Evolutionary conservation across 1,140 invertebrate species (phyloP).

Genomic region (Sesamia nonagrioides): DNA sequence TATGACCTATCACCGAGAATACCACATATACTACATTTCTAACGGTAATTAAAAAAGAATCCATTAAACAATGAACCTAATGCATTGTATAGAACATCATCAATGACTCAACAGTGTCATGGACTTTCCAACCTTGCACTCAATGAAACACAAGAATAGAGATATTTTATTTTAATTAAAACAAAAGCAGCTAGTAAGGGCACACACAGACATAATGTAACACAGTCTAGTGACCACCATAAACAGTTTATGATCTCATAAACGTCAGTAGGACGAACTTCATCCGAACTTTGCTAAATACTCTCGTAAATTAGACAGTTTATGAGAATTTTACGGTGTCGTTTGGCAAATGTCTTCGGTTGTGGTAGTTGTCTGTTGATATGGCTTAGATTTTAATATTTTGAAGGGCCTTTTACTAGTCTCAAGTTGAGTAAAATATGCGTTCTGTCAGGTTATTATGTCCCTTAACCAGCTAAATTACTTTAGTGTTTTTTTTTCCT

Average conservation of each 20-base stretch:
- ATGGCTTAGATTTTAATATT: constrained; percentile 18
- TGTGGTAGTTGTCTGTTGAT: constrained; percentile 31
- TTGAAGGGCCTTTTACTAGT: neutral
- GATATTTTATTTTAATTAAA: neutral
- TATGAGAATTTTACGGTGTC: constrained; percentile 57
- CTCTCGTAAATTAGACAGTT: constrained; percentile 57
- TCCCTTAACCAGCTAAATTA: no score
- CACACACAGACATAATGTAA: constrained; percentile 2
- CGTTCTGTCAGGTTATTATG: no score
- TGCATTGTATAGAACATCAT: neutral
- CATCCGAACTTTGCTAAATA: constrained; percentile 52
- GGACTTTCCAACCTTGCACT: neutral
- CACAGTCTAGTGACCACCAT: constrained; percentile 38
- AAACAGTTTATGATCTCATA: constrained; percentile 57
- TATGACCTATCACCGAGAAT: no score
- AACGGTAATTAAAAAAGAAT: no score
- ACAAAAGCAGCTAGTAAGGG: neutral
- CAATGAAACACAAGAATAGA: neutral
- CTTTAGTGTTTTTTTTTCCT: no score
- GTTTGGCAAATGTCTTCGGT: constrained; percentile 53
- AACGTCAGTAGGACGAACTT: constrained; percentile 49
- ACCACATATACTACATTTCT: no score
- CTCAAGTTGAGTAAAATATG: neutral
- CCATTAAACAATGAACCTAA: no score
- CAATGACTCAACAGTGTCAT: neutral